Evolutionary conservation across 2,113 vertebrate species (phyloP), one percentile per base, ranked within the genome.

Genomic region (Perca flavescens): DNA sequence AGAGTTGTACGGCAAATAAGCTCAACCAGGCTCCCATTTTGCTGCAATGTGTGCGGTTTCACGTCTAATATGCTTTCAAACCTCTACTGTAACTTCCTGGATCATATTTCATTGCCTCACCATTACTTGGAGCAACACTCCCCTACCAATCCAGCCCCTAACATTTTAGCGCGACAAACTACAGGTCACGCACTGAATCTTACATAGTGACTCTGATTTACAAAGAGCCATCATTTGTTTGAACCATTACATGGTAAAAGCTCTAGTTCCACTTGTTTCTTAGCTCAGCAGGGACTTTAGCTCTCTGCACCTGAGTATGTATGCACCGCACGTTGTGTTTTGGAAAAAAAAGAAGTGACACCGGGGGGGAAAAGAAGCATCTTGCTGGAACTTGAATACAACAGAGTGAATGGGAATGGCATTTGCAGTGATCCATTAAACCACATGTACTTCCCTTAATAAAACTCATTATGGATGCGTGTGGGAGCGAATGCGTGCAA

Each of bases 341-440:
- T 40, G 22, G 52, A 46, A 46, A 22, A 22, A 85, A 88, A 90
- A 77, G 53, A 86, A 69, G 82, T 73, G 50, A 72, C 72, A 73
- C 28, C n/a, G n/a, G 25, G 22, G 72, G 77, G 65, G 50, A 74
- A 78, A 57, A 64, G 78, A 79, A 79, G 74, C 77, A 75, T 87
- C 74, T 79, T 78, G 67, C 69, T 85, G 78, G 65, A 87, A 77
- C 79, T 86, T 36, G 31, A 76, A 82, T 34, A 79, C 80, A 78
- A 68, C 68, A 74, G 54, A 61, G 49, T 50, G 84, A 87, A 85
- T 81, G 82, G 73, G 83, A 79, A 85, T 85, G 71, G 76, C 72
- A 54, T 82, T 90, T 87, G 83, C 86, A 91, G 84, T 86, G 80
- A 88, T 91, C 84, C 84, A 90, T 90, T 87, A 89, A 86, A 90